A percentile compares a stretch with the other conserved stretches of the same genome.
phyloP scores from a whole-genome alignment of 2,888 invertebrate species.

The Eupithecia abbreviata region DNA sequence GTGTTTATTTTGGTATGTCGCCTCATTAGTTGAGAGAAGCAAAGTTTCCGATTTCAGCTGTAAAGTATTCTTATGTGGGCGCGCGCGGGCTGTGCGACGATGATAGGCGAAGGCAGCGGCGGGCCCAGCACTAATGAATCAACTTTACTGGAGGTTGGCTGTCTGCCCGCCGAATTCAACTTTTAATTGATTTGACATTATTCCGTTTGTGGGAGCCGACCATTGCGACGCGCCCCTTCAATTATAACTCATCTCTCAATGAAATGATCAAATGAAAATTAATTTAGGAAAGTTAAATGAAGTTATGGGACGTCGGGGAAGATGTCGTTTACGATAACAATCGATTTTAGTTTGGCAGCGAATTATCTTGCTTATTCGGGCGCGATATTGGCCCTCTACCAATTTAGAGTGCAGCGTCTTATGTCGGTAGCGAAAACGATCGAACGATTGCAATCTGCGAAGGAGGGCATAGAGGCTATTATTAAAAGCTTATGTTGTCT shows the following conservation, averaged over 20 bases:
- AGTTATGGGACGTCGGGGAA: conserved; percentile 64
- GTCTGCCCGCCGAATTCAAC: conserved; percentile 73
- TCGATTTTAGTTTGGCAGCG: conserved; percentile 44
- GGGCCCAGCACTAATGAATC: conserved; percentile 74
- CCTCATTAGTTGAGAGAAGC: conserved; percentile 16
- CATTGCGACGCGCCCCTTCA: conserved; percentile 73
- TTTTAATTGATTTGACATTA: conserved; percentile 83
- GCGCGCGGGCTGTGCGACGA: conserved; percentile 49
- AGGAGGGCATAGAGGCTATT: conserved; percentile 27
- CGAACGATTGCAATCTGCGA: conserved; percentile 33
- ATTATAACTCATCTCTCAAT: conserved; percentile 77
- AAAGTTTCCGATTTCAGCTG: conserved; percentile 31
- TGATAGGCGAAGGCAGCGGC: conserved; percentile 53
- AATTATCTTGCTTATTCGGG: conserved; percentile 33
- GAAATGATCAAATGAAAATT: conserved; percentile 80
- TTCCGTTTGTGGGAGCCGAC: conserved; percentile 75
- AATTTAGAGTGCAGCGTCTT: conserved; percentile 34
- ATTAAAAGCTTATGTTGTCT: conserved; percentile 32
- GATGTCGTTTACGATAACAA: conserved; percentile 59
- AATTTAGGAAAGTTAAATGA: conserved; percentile 77
- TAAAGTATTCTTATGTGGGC: conserved; percentile 55
- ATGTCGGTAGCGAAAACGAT: conserved; percentile 20
- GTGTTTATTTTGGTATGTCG: conserved; percentile 16
- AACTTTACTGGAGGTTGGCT: conserved; percentile 68
- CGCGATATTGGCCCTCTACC: conserved; percentile 35